Evolutionary conservation across 2,797 vertebrate species (phyloP).

Genomic region (Peromyscus melanophrys): DNA sequence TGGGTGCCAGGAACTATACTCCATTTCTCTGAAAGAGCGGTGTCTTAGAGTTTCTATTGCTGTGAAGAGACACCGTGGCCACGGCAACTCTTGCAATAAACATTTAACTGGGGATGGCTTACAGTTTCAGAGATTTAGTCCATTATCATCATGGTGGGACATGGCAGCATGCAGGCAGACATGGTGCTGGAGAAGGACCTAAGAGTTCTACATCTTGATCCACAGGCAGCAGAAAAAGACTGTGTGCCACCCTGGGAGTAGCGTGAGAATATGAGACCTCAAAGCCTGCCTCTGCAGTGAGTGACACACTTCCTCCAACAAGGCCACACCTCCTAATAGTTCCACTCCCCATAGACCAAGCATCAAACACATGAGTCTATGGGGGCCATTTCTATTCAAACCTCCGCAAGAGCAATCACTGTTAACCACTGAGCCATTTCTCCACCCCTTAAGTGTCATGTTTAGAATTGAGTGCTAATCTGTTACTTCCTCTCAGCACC

Average conservation of each 20-base stretch:
- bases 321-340: background rate
- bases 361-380: background rate
- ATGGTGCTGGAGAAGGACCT: background rate
- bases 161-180: background rate
- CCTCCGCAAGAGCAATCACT: background rate
- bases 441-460: background rate
- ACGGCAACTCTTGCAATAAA: background rate
- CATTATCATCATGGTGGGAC: background rate
- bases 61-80: background rate
- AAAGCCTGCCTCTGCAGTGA: background rate
- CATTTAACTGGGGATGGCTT: background rate
- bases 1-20: background rate
- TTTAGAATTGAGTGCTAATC: background rate
- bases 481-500: too few relatives aligned
- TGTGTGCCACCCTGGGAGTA: background rate
- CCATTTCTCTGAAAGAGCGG: background rate
- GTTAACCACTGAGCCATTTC: background rate
- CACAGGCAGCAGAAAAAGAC: background rate
- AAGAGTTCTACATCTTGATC: background rate
- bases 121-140: background rate
- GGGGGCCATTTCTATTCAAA: background rate
- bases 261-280: background rate
- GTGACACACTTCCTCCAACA: background rate
- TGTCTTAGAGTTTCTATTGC: background rate
- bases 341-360: background rate